Evolutionary conservation across 2,888 invertebrate genomes (phyloP).

Genomic region (Aelia acuminata): DNA sequence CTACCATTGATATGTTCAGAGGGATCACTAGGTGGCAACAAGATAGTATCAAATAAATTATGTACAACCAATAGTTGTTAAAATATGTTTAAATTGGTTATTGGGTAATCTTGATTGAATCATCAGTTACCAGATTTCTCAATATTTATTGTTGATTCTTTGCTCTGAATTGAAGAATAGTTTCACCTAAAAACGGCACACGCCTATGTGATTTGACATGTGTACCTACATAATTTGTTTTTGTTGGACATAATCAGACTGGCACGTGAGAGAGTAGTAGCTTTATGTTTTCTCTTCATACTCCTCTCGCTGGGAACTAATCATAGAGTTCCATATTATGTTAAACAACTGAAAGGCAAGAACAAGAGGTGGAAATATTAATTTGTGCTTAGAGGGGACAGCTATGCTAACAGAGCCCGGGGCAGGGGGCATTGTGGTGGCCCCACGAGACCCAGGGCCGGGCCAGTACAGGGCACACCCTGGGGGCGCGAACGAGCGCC

Average conservation of each 20-base stretch:
- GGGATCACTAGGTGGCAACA: too few relatives aligned
- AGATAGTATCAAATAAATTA: too few relatives aligned
- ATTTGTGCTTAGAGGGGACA: conserved; percentile 12
- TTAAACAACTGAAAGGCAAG: conserved; percentile 1
- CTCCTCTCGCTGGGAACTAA: neutral
- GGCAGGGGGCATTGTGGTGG: neutral
- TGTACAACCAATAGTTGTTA: too few relatives aligned
- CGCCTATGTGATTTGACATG: neutral
- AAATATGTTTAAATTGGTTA: too few relatives aligned
- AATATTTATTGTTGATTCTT: neutral
- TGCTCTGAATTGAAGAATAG: neutral
- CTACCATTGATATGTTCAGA: too few relatives aligned
- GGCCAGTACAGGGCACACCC: neutral
- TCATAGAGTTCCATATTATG: neutral
- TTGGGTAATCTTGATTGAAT: neutral
- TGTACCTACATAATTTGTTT: too few relatives aligned
- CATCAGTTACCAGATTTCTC: neutral
- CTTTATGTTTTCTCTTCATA: neutral
- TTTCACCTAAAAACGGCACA: neutral
- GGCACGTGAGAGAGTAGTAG: conserved; percentile 15
- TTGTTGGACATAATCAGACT: neutral
- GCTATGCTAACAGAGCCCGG: conserved; percentile 4
- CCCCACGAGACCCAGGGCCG: neutral
- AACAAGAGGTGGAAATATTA: conserved; percentile 44
- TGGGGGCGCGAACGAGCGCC: conserved; percentile 29